These are phyloP conservation scores for Papilio xuthus DNA, from an alignment of 1,140 invertebrate genomes.

Conservation along the genomic window DNA sequence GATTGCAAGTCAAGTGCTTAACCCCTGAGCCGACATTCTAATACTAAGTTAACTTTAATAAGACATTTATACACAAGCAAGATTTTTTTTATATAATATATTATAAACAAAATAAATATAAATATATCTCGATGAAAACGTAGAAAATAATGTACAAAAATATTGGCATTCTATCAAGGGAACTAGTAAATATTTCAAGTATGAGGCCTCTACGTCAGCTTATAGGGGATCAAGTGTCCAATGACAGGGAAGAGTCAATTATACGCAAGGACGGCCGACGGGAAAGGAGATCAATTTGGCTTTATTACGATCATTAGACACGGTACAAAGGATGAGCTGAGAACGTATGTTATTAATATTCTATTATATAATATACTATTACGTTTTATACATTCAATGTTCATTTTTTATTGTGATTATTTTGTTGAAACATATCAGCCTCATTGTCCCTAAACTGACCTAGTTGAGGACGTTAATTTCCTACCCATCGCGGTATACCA, in stretches of 20 bases:
- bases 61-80: too few species aligned
- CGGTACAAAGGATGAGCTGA: constrained; percentile 24
- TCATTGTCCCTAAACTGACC: too few species aligned
- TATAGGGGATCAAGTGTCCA: constrained; percentile 54
- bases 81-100: too few species aligned
- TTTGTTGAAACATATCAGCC: too few species aligned
- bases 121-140: neutral
- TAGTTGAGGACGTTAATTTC: too few species aligned
- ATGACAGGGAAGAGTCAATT: constrained; percentile 79
- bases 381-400: neutral
- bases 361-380: neutral
- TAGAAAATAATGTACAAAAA: neutral
- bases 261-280: constrained; percentile 75
- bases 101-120: too few species aligned
- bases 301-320: constrained; percentile 39
- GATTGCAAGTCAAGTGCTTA: too few species aligned
- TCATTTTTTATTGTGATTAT: too few species aligned
- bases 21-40: too few species aligned
- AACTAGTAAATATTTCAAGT: constrained; percentile 47
- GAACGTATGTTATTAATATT: constrained; percentile 29
- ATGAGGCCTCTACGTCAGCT: constrained; percentile 49
- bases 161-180: neutral
- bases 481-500: too few species aligned
- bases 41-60: too few species aligned
- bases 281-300: constrained; percentile 71